Conservation (phyloP, 1,140 invertebrate genomes). For the Coenobita brevimanus region DNA sequence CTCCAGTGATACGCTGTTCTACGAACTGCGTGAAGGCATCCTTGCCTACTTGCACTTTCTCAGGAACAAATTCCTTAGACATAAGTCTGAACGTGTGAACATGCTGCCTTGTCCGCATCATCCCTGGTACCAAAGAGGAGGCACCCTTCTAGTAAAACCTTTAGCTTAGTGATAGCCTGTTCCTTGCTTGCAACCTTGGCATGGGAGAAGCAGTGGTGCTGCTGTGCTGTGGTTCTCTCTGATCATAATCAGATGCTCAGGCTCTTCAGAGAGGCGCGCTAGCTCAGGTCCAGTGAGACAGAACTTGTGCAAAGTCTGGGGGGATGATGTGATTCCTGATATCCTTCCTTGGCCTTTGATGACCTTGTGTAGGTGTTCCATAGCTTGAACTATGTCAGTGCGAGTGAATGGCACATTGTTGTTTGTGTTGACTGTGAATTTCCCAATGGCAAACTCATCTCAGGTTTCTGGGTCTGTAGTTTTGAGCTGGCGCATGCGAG, state of each 20-base stretch:
- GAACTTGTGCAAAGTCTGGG: slow-evolving; percentile 30
- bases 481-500: slow-evolving; percentile 19
- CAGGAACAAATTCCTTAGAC: slow-evolving; percentile 17
- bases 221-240: background rate
- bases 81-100: slow-evolving; percentile 32
- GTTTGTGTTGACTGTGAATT: slow-evolving; percentile 40
- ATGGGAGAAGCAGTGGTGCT: slow-evolving; percentile 29
- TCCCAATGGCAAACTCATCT: slow-evolving; percentile 10
- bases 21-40: background rate
- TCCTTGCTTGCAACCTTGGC: slow-evolving; percentile 12
- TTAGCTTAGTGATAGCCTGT: slow-evolving; percentile 20
- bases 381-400: slow-evolving; percentile 20
- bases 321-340: slow-evolving; percentile 24
- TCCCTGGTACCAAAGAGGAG: background rate
- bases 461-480: slow-evolving; percentile 19
- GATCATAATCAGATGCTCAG: background rate
- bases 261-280: background rate
- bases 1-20: background rate
- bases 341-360: slow-evolving; percentile 38
- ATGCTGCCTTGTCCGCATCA: slow-evolving; percentile 19
- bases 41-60: slow-evolving; percentile 9
- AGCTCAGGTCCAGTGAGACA: slow-evolving; percentile 32
- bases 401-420: slow-evolving; percentile 31
- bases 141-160: background rate
- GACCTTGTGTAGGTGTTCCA: slow-evolving; percentile 14